Evolutionary conservation across 2,888 invertebrate genomes (phyloP).

Genomic region (Drosophila diplacantha): DNA sequence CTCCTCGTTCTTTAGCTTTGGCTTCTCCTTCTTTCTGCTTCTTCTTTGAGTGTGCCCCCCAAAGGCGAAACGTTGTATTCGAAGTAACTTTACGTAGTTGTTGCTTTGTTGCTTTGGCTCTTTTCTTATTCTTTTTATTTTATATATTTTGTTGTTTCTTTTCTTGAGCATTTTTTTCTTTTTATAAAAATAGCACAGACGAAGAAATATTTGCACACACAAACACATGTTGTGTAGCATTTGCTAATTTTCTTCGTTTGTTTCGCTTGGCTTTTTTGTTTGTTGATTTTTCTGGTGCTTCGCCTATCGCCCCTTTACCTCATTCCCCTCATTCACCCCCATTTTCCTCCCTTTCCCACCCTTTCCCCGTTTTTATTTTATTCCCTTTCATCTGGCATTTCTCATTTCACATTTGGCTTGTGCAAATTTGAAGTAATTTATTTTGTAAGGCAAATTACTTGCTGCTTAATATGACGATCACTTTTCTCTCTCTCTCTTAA

Average conservation of each 20-base stretch:
- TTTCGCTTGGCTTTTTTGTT: slow-evolving; percentile 32
- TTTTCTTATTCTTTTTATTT: slow-evolving; percentile 22
- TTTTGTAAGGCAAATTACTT: neutral
- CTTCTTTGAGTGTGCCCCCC: slow-evolving; percentile 23
- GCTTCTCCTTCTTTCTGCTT: slow-evolving; percentile 4
- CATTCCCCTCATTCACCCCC: neutral
- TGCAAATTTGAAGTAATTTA: slow-evolving; percentile 1
- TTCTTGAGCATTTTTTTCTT: slow-evolving; percentile 25
- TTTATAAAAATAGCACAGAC: slow-evolving; percentile 67
- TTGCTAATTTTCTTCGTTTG: slow-evolving; percentile 40
- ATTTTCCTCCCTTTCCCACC: neutral
- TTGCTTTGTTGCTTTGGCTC: slow-evolving; percentile 1
- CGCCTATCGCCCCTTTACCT: neutral
- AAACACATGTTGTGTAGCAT: slow-evolving; percentile 10
- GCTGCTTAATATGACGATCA: slow-evolving; percentile 14
- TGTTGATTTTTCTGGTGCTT: slow-evolving; percentile 28
- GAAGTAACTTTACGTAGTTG: slow-evolving; percentile 25
- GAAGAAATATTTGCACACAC: slow-evolving; percentile 66
- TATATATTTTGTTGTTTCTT: slow-evolving; percentile 19
- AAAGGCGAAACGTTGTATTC: slow-evolving; percentile 31
- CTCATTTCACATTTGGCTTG: slow-evolving; percentile 14
- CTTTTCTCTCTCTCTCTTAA: slow-evolving; percentile 12
- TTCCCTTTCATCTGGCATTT: slow-evolving; percentile 19
- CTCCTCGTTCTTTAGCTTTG: slow-evolving; percentile 10
- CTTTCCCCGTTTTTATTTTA: neutral